Conservation (phyloP, 2,113 vertebrate species). For the cat (Felis catus) region DNA sequence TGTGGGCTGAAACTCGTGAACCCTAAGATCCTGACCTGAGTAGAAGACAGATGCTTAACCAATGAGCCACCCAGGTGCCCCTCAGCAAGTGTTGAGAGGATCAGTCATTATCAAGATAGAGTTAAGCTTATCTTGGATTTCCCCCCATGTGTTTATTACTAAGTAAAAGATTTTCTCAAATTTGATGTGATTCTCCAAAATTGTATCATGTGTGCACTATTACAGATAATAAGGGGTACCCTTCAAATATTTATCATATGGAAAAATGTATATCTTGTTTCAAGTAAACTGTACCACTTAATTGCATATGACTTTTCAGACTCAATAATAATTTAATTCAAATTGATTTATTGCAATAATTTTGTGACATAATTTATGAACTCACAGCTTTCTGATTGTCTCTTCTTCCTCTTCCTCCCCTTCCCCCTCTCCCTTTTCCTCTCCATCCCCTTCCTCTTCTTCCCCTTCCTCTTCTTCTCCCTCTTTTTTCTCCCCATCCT, state of each 20-base stretch:
- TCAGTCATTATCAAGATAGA: background rate
- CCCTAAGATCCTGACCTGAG: too few species aligned
- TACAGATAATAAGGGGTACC: background rate
- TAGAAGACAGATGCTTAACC: too few species aligned
- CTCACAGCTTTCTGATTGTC: background rate
- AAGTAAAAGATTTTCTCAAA: background rate
- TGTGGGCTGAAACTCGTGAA: too few species aligned
- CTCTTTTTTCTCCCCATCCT: background rate
- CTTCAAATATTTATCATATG: background rate
- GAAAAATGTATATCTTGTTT: background rate
- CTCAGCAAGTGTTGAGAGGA: background rate
- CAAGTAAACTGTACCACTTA: background rate
- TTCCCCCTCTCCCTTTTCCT: background rate
- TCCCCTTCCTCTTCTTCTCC: background rate
- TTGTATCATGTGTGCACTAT: background rate
- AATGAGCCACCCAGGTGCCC: too few species aligned
- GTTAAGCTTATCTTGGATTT: background rate
- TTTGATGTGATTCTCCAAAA: background rate
- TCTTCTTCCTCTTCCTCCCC: background rate
- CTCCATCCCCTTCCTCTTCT: background rate
- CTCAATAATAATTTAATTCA: slow-evolving; percentile 6
- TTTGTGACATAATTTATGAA: slow-evolving; percentile 2
- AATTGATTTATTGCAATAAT: background rate
- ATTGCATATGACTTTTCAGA: background rate
- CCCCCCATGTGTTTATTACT: background rate